Conservation (phyloP, 2,888 invertebrate species). For the Pimpla rufipes region DNA sequence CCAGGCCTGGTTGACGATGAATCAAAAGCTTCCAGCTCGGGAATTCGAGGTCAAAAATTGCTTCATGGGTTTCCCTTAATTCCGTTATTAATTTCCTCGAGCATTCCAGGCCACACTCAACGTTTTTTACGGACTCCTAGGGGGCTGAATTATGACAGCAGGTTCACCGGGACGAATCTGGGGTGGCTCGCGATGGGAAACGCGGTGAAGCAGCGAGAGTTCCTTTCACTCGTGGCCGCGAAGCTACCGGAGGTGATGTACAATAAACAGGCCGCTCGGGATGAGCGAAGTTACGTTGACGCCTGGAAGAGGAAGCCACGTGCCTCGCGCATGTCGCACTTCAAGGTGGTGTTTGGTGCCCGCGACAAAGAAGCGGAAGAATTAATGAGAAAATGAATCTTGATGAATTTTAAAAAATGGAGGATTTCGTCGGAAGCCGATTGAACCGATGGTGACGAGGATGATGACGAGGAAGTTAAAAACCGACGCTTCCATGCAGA, state of each 20-base stretch:
- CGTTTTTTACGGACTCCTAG: constrained; percentile 28
- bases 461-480: no score
- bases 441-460: constrained; percentile 39
- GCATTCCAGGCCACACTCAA: not conserved
- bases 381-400: constrained; percentile 46
- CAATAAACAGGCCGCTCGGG: constrained; percentile 50
- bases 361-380: constrained; percentile 15
- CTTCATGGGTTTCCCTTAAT: not conserved
- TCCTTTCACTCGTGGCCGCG: constrained; percentile 55
- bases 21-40: constrained; percentile 1
- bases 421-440: constrained; percentile 43
- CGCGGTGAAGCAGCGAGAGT: constrained; percentile 65
- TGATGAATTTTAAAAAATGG: constrained; percentile 24
- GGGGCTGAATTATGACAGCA: constrained; percentile 62
- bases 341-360: not conserved
- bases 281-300: constrained; percentile 60
- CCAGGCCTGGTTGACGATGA: constrained; percentile 17
- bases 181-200: constrained; percentile 41
- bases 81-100: constrained; percentile 11
- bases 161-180: constrained; percentile 53
- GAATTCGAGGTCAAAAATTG: not conserved
- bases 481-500: no score
- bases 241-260: constrained; percentile 59
- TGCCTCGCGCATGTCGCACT: constrained; percentile 66
- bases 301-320: constrained; percentile 56